Conservation (phyloP, 2,797 vertebrate genomes). For the Spatula versicolor region DNA sequence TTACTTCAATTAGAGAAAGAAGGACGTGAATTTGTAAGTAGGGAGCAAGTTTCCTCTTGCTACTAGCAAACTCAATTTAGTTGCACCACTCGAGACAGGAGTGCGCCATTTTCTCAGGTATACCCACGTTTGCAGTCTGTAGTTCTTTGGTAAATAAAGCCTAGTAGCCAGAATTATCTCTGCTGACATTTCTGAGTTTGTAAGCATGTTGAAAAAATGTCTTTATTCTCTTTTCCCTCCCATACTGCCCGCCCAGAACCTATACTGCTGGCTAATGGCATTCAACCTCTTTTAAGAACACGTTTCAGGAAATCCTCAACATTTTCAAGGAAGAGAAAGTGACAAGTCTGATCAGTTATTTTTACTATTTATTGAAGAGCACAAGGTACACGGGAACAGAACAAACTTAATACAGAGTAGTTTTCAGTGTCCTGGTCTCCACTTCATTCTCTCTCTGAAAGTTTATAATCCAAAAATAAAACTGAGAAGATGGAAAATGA, state of each 20-base stretch:
- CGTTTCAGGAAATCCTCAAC: not conserved
- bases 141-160: not conserved
- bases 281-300: not conserved
- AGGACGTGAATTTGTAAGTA: not conserved
- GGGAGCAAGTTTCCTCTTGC: not conserved
- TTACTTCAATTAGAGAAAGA: conserved; percentile 25
- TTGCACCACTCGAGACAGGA: not conserved
- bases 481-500: not conserved
- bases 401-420: not conserved
- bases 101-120: not conserved
- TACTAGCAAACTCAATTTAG: not conserved
- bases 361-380: not conserved
- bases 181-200: not conserved
- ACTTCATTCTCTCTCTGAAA: not conserved
- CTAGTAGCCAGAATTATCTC: not conserved
- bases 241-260: not conserved
- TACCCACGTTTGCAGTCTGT: not conserved
- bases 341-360: not conserved
- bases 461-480: not conserved
- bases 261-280: not conserved
- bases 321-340: not conserved
- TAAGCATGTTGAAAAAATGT: not conserved
- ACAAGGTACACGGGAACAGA: not conserved
- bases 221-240: not conserved
- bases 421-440: not conserved